Evolutionary conservation across 2,113 vertebrate genomes (phyloP).

Genomic region (Leptodactylus fuscus): DNA sequence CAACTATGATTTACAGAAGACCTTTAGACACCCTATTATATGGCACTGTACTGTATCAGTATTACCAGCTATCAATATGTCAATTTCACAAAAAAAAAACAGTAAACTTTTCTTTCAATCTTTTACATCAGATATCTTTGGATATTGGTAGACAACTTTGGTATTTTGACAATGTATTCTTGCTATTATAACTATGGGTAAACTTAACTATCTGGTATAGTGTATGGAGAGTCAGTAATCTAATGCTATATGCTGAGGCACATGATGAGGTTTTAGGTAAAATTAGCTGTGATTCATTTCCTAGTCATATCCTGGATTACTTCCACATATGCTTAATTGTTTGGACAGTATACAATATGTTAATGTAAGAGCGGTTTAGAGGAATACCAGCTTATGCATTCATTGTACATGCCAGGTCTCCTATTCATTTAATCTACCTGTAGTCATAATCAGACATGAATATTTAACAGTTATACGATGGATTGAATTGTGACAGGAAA

Average conservation of each 20-base stretch:
- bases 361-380: not conserved
- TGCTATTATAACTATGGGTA: too few relatives aligned
- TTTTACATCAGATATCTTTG: too few relatives aligned
- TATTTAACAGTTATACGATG: not conserved
- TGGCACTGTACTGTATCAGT: too few relatives aligned
- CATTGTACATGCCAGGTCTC: not conserved
- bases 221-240: not conserved
- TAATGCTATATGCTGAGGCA: not conserved
- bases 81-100: too few relatives aligned
- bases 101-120: too few relatives aligned
- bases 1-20: too few relatives aligned
- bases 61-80: too few relatives aligned
- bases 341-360: not conserved
- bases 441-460: slow-evolving; percentile 32
- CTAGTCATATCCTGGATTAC: not conserved
- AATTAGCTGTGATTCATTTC: not conserved
- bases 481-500: slow-evolving; percentile 8
- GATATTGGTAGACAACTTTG: too few relatives aligned
- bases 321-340: slow-evolving; percentile 1
- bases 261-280: slow-evolving; percentile 5
- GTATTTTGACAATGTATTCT: too few relatives aligned
- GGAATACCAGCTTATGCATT: not conserved
- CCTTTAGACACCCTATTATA: too few relatives aligned
- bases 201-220: not conserved
- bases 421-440: not conserved